Evolutionary conservation across 2,113 vertebrate species (phyloP), one percentile per base, ranked within the genome.

Genomic region (Takifugu bimaculatus): DNA sequence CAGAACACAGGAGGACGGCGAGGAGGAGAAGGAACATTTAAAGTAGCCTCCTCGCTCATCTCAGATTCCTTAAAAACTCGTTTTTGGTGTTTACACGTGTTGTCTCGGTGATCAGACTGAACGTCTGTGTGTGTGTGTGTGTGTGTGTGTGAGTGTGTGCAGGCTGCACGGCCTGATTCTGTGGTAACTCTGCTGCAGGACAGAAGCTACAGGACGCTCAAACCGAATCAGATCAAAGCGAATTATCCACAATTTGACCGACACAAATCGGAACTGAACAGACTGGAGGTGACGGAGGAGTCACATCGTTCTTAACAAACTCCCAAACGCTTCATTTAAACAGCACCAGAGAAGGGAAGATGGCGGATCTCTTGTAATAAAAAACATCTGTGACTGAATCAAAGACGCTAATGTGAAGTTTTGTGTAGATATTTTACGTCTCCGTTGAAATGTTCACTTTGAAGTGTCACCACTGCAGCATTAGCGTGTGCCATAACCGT

Each of bases 281-380:
- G 68, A 65, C 75, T 72, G 1, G 52, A 73, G 72, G 79, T 75
- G 29, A 32, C 44, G 32, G 70, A 72, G 60, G 55, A 54, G 72
- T 79, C 71, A 57, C n/a, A 47, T 59, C 57, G 26, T 57, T 44
- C 68, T 63, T 68, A 55, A 72, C 68, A 72, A 66, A 66, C 44
- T 54, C 51, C 42, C 32, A 13, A 27, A n/a, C 6, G 13, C 13
- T n/a, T 15, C 15, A 49, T 49, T 15, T 15, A 6, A 32, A 6
- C 47, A 7, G 47, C 3, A 49, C 44, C 3, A 12, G 44, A 13
- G 9, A 7, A 45, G 4, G 14, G 5, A 50, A 9, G n/a, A 20
- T 4, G 48, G 35, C 35, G 35, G 6, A 4, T 15, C n/a, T 50
- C 15, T 10, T 14, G 48, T 50, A 20, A 26, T 26, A 20, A 25